Evolutionary conservation across 2,797 vertebrate species (phyloP), one percentile per base, ranked within the genome.

Genomic region (Gallinago nigripennis): DNA sequence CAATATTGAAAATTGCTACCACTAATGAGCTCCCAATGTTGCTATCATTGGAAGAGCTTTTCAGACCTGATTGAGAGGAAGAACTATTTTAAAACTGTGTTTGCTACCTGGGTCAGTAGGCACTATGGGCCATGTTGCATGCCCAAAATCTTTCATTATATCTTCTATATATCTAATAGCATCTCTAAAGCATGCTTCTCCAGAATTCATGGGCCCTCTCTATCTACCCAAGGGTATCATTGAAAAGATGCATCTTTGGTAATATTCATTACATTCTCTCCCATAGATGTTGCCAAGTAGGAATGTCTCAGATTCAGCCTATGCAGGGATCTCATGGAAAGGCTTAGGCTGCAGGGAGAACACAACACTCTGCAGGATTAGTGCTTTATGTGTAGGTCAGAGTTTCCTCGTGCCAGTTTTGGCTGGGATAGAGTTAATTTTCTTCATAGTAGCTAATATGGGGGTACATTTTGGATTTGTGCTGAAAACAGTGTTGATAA

Each of bases 131-230:
- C 33, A 8, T 30, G 51, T 7, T 53, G 11, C 33, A 46, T 14
- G 8, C 37, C 72, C 41, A 88, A 9, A 80, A 53, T n/a, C 3
- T 83, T n/a, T 77, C 33, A 43, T 51, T 51, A 2, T 61, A 23
- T 64, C 16, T 46, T 30, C 16, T 56, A 5, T 48, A 27, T 19
- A 6, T 28, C 6, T 45, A 24, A 8, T 18, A 33, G 12, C 6
- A 25, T 25, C 61, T 48, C 35, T 39, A n/a, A 73, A 63, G 16
- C 19, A 43, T 30, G 7, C 4, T 31, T 43, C 30, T 51, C 13
- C 31, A 69, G 31, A 39, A 53, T 56, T 64, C 33, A 23, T 14
- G 3, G 16, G 4, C 0, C 3, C 2, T 6, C 6, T 31, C 25
- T 48, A 9, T 19, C 16, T 51, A 58, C 4, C 3, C 2, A 13